A percentile compares a stretch with the other conserved stretches of the same genome.
Conservation (phyloP, 2,888 invertebrate genomes). For the Pelosia muscerda region DNA sequence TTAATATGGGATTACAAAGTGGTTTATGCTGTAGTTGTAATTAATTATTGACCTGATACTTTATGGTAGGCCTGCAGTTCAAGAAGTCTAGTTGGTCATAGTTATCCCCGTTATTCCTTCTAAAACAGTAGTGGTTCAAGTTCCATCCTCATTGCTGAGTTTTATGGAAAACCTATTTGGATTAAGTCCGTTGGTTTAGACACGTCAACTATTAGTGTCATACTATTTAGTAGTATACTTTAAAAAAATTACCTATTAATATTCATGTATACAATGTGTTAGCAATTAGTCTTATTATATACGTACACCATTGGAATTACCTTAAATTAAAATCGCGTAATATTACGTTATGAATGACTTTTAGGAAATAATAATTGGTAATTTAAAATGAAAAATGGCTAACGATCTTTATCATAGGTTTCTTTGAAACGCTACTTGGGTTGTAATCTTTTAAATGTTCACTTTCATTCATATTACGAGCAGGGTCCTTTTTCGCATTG, state of each 20-base stretch:
- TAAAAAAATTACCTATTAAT: neutral
- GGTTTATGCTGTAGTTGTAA: no score
- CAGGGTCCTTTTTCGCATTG: neutral
- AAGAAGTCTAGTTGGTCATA: no score
- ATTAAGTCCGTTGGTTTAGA: neutral
- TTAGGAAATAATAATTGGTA: neutral
- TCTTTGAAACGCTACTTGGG: neutral
- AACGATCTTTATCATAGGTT: neutral
- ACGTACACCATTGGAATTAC: neutral
- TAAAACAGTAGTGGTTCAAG: no score
- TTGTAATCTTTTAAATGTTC: neutral
- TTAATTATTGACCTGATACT: no score
- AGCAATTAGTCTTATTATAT: neutral
- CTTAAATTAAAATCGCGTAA: conserved; percentile 2
- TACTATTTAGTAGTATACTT: neutral
- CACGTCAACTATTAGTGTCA: neutral
- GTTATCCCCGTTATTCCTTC: no score
- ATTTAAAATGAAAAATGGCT: conserved; percentile 2
- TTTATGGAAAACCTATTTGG: no score
- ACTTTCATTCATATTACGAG: neutral
- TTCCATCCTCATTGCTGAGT: no score
- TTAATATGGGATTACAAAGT: no score
- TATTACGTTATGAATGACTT: neutral
- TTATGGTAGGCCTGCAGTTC: no score
- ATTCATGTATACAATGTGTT: neutral